A percentile compares a stretch with the other conserved stretches of the same genome.
phyloP scores from a whole-genome alignment of 2,888 invertebrate species.

The Brenthis daphne region DNA sequence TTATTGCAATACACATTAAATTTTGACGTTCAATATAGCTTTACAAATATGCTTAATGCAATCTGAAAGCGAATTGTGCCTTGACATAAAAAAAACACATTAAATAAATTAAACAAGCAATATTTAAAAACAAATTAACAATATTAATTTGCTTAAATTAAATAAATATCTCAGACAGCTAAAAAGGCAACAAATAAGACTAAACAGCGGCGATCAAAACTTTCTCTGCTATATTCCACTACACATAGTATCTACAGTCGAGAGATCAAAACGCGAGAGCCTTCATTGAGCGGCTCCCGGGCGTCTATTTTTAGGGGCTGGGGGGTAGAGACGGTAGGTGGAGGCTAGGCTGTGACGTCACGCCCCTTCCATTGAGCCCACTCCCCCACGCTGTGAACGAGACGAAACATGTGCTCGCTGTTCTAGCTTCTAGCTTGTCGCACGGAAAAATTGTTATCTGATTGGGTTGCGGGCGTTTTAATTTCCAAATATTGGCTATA shows the following conservation, averaged over 20 bases:
- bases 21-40: background rate
- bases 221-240: slow-evolving; percentile 12
- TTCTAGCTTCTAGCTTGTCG: slow-evolving; percentile 50
- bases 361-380: slow-evolving; percentile 49
- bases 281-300: slow-evolving; percentile 76
- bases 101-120: background rate
- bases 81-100: background rate
- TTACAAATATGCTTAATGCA: background rate
- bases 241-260: slow-evolving; percentile 9
- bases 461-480: slow-evolving; percentile 34
- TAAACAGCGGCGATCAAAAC: slow-evolving; percentile 15
- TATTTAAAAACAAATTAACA: background rate
- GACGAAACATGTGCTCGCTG: slow-evolving; percentile 54
- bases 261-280: slow-evolving; percentile 28
- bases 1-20: background rate
- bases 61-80: background rate
- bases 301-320: slow-evolving; percentile 76
- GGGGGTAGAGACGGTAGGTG: slow-evolving; percentile 49
- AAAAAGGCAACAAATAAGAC: slow-evolving; percentile 11
- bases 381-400: slow-evolving; percentile 49
- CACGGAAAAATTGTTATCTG: slow-evolving; percentile 52
- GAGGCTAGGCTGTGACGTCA: slow-evolving; percentile 55
- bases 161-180: background rate
- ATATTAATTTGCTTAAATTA: background rate
- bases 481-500: slow-evolving; percentile 27